Evolutionary conservation across 37 sponge, comb jelly and placozoan genomes (phyloP).

Genomic region (Mnemiopsis leidyi): DNA sequence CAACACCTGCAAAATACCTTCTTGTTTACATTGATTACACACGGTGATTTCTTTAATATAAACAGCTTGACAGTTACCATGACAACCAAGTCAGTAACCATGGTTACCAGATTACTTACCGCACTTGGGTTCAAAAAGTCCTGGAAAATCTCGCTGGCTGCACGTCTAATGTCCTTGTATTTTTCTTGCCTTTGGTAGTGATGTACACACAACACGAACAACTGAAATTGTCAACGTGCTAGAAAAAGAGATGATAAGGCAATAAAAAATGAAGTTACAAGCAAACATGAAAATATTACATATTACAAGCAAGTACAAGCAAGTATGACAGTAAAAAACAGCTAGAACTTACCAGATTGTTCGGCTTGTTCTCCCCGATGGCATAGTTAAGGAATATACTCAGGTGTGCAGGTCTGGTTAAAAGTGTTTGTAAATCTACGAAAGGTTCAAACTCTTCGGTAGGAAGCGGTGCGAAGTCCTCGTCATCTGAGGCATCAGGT

Average conservation of each 20-base stretch:
- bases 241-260: neutral
- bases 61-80: too few species aligned
- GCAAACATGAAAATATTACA: too few species aligned
- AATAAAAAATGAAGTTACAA: slow-evolving; percentile 3
- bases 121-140: slow-evolving; percentile 58
- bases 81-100: neutral
- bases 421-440: slow-evolving; percentile 12
- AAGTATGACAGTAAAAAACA: too few species aligned
- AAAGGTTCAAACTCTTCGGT: slow-evolving; percentile 12
- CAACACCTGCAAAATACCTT: slow-evolving; percentile 27
- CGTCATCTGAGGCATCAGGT: slow-evolving; percentile 60
- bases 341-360: slow-evolving; percentile 8
- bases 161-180: slow-evolving; percentile 12
- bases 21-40: too few species aligned
- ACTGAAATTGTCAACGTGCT: neutral
- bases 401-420: slow-evolving; percentile 44
- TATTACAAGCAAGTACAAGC: neutral
- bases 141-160: slow-evolving; percentile 29
- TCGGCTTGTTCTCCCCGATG: slow-evolving; percentile 17
- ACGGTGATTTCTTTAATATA: too few species aligned
- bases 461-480: neutral
- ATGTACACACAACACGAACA: slow-evolving; percentile 40
- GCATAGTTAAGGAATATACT: slow-evolving; percentile 62
- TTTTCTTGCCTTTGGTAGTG: slow-evolving; percentile 42
- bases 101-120: neutral